Conservation (phyloP, 2,797 vertebrate species). For the Anabas testudineus region DNA sequence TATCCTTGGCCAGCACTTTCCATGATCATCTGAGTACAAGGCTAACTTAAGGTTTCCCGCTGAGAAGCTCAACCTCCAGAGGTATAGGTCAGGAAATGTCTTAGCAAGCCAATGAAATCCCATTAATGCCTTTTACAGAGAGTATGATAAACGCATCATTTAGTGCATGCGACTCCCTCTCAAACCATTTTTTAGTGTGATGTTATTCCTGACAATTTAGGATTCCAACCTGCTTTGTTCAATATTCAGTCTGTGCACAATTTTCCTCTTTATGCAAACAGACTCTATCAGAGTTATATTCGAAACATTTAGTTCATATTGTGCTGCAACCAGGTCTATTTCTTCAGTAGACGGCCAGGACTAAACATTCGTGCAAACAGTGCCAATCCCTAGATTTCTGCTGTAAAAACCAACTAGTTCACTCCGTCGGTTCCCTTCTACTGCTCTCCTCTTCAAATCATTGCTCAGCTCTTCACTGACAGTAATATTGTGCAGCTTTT, state of each 20-base stretch:
- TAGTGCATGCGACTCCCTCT: conserved; percentile 59
- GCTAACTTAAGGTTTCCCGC: conserved; percentile 40
- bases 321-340: conserved; percentile 17
- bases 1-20: conserved; percentile 39
- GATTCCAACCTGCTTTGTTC: conserved; percentile 36
- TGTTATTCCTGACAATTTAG: conserved; percentile 37
- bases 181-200: conserved; percentile 32
- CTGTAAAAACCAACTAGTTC: conserved; percentile 52
- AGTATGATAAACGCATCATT: conserved; percentile 63
- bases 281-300: neutral
- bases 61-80: neutral
- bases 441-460: conserved; percentile 41
- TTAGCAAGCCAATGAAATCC: conserved; percentile 62
- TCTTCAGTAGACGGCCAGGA: conserved; percentile 24
- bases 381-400: conserved; percentile 54
- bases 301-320: conserved; percentile 18
- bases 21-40: conserved; percentile 32
- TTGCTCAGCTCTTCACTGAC: conserved; percentile 42
- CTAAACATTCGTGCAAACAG: conserved; percentile 20
- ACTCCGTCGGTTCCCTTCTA: conserved; percentile 10
- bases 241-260: conserved; percentile 38
- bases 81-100: conserved; percentile 8
- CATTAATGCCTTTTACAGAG: conserved; percentile 60
- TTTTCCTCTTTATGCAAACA: conserved; percentile 48
- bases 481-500: conserved; percentile 57